Evolutionary conservation across 2,888 invertebrate genomes (phyloP), one percentile per base, ranked within the genome.

Genomic region (Anaspis maculata): DNA sequence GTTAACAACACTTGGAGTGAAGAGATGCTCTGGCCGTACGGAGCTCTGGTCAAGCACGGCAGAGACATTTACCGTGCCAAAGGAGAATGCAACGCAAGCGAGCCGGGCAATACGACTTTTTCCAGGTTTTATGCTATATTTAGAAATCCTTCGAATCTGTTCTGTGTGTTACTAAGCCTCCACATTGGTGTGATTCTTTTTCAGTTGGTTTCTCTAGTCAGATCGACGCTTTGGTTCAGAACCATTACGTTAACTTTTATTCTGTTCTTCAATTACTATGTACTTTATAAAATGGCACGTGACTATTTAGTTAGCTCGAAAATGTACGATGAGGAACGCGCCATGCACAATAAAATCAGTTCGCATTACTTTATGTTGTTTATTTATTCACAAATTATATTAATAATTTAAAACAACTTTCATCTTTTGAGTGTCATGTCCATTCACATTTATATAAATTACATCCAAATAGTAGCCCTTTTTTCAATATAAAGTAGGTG

Each of bases 141-240:
- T 66, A 78, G 78, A 54, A 86, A 90, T 62, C 94, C 95, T 10
- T 80, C 88, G 7, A 70, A 75, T 41, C 70, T 89, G 29, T 72
- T 88, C 28, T 81, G 83, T 53, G 69, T 79, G 27, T 67, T 90
- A 30, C 72, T 92, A 14, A 74, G 77, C 11, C 63, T 89, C 11
- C 85, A 87, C 52, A 63, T 79, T 2, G 65, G 74, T 1, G 66
- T 86, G 14, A 78, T 95, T 27, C 61, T 82, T 1, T 71, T 83
- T 27, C 88, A 94, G 64, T 70, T 96, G 37, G 74, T 82, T 31
- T 70, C 90, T 16, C 68, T 96, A 7, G 73, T 87, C 49, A 76
- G 84, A 44, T 81, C 84, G 10, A 74, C 79, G 22, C 85, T 91
- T 49, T 97, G 96, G 96, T 88, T 94, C 67, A 85, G 90, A 60